Base-by-base conservation (phyloP, 2,888 invertebrate species). In the Lingula anatina region DNA sequence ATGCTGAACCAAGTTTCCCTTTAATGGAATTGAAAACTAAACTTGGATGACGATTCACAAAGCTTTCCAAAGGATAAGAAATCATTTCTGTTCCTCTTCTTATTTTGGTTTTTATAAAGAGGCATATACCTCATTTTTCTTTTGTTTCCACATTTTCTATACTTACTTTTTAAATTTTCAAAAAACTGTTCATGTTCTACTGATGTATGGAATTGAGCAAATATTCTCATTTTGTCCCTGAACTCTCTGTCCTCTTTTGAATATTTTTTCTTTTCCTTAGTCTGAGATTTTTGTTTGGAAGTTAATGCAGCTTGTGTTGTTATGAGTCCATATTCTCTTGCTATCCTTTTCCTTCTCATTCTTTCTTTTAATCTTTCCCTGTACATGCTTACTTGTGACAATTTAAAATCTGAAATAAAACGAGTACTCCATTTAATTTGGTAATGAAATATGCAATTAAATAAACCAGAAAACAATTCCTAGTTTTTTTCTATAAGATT, bases 311-410 rank as follows among this genome's bases (percentile, higher is more conserved):
- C 91, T 74, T 91, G 92, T 58, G 89, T 85, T 0, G 89, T 85
- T 2, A 93, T 90, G 20, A 96, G 81, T 65, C 91, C 92, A 79
- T 88, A 94, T 75, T 94, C 93, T 45, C 91, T 81, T 18, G 90
- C 90, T 47, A 95, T 84, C 47, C 90, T 82, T 83, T 95, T 95
- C 74, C 93, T 83, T 60, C 91, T 82, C 39, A 89, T 88, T 55
- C 95, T 82, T 74, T 95, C 95, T 46, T 66, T 70, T 53, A 73
- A 63, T 44, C 70, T 51, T 45, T 68, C 55, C 50, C 73, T 54
- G 48, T 94, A 95, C 81, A 92, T 92, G 71, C 93, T 93, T 50
- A 94, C 90, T 80, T 93, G 89, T 43, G 15, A 43, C 43, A 43
- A 27, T 27, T 43, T 25, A 24, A 43, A 42, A 25, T 21, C 18